Evolutionary conservation across 2,113 vertebrate species (phyloP).

Genomic region (Turdus rufiventris): DNA sequence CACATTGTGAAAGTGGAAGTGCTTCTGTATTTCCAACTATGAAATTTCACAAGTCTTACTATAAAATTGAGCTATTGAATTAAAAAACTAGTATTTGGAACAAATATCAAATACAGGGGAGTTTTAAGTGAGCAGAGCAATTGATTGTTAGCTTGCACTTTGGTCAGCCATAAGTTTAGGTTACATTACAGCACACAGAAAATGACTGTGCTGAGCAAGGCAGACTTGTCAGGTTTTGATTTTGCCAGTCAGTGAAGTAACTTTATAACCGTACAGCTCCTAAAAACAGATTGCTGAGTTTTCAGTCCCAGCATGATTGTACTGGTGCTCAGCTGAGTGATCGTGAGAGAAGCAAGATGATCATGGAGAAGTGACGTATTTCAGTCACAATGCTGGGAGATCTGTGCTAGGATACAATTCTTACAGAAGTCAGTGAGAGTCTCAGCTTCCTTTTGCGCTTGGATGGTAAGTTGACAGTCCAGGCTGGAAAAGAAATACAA

Average conservation of each 20-base stretch:
- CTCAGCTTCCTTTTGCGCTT: neutral
- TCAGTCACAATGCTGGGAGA: neutral
- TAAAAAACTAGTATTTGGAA: slow-evolving; percentile 37
- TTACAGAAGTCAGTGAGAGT: neutral
- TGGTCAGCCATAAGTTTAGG: neutral
- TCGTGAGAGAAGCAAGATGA: neutral
- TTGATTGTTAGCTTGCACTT: neutral
- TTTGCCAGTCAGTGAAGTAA: neutral
- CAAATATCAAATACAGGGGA: neutral
- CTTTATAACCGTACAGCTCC: neutral
- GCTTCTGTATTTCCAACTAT: slow-evolving; percentile 26
- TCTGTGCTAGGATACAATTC: neutral
- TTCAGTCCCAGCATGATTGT: neutral
- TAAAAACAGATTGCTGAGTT: neutral
- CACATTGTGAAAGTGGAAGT: neutral
- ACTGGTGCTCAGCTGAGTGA: neutral
- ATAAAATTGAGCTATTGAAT: neutral
- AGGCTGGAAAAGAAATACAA: neutral
- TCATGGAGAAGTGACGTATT: neutral
- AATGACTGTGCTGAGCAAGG: neutral
- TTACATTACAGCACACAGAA: neutral
- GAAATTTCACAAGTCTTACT: neutral
- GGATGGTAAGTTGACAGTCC: neutral
- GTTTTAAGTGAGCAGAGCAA: neutral
- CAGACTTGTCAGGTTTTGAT: neutral